Conservation (phyloP, 1,140 invertebrate species). For the Sogatella furcifera region DNA sequence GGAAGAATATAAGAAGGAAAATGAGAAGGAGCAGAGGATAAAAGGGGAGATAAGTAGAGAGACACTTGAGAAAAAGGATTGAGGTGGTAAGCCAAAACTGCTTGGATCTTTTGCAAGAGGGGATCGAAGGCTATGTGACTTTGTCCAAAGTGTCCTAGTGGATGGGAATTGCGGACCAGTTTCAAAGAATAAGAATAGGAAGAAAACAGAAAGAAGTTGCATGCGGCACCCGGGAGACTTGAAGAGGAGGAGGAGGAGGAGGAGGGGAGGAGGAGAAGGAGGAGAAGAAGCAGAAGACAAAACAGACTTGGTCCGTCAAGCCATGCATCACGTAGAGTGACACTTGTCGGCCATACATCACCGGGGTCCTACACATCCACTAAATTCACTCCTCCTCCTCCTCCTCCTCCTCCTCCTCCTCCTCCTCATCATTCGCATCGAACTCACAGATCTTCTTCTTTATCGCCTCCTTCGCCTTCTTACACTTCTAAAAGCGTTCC, state of each 20-base stretch:
- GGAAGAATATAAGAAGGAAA: too few species aligned
- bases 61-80: too few species aligned
- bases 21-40: too few species aligned
- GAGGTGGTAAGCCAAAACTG: too few species aligned
- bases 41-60: too few species aligned
- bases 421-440: not conserved
- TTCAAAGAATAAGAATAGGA: not conserved
- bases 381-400: too few species aligned
- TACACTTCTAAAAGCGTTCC: not conserved
- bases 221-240: not conserved
- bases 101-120: too few species aligned
- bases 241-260: not conserved
- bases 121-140: too few species aligned
- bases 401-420: too few species aligned
- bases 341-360: not conserved
- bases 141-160: too few species aligned
- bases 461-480: not conserved
- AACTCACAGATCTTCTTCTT: not conserved
- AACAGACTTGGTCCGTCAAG: conserved; percentile 3
- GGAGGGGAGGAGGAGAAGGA: not conserved
- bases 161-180: too few species aligned
- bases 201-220: not conserved
- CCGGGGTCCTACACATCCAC: not conserved
- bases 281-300: not conserved
- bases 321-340: not conserved